Conservation (phyloP, 2,113 vertebrate genomes). For the Muntiacus reevesi region DNA sequence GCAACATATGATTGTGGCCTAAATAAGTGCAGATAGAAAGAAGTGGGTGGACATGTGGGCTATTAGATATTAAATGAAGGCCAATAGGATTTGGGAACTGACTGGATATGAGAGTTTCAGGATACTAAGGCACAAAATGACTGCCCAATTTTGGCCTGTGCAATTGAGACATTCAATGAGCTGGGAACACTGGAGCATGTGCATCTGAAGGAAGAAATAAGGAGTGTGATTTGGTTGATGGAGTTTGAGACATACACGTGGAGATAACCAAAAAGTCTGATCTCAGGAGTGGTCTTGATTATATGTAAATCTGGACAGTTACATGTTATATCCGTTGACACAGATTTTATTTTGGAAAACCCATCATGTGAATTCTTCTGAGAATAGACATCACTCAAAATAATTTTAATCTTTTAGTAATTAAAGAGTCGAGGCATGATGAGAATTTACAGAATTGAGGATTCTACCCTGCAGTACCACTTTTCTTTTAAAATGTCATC, state of each 20-base stretch:
- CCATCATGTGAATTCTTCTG: background rate
- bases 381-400: background rate
- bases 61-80: background rate
- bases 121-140: background rate
- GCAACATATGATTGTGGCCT: background rate
- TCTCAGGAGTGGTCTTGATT: background rate
- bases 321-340: background rate
- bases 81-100: background rate
- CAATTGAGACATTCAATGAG: background rate
- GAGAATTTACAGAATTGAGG: background rate
- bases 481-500: background rate
- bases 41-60: background rate
- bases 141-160: background rate
- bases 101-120: background rate
- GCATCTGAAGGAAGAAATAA: background rate
- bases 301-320: background rate
- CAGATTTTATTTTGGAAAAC: background rate
- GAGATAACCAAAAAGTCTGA: background rate
- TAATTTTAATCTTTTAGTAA: background rate
- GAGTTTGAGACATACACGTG: background rate
- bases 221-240: background rate
- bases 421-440: background rate
- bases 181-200: background rate
- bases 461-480: background rate
- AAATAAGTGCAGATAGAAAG: background rate